Conservation (phyloP, 2,113 vertebrate species). For the Hirundichthys speculiger region DNA sequence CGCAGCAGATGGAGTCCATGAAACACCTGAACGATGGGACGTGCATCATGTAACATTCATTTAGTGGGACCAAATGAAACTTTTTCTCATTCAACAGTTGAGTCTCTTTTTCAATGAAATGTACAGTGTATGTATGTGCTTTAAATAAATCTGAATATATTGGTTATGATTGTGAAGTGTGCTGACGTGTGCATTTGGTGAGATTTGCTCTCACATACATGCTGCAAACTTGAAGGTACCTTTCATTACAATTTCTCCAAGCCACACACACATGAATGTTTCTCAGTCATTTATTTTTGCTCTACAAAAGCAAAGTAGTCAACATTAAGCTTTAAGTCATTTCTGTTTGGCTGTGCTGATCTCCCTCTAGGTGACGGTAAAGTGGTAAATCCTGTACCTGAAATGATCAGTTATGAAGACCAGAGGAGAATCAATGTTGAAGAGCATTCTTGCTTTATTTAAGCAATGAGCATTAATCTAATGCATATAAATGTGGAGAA, state of each 20-base stretch:
- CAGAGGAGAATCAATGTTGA: neutral
- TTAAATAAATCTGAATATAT: constrained; percentile 70
- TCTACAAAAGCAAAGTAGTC: too few species aligned
- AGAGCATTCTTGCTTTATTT: constrained; percentile 55
- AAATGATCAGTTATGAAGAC: too few species aligned
- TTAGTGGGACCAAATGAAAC: constrained; percentile 54
- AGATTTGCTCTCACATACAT: too few species aligned
- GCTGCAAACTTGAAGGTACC: too few species aligned
- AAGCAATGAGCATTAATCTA: constrained; percentile 74
- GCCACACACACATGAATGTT: too few species aligned
- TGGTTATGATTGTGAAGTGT: constrained; percentile 42
- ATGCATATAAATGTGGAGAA: constrained; percentile 66
- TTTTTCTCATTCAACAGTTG: neutral
- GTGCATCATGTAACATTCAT: constrained; percentile 88
- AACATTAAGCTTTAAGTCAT: too few species aligned
- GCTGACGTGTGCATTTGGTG: too few species aligned
- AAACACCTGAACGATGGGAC: constrained; percentile 94
- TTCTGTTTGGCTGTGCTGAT: too few species aligned
- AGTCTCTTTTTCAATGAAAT: constrained; percentile 39
- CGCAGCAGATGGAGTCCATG: constrained; percentile 94
- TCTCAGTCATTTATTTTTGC: too few species aligned
- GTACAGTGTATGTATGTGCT: constrained; percentile 63
- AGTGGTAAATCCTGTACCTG: too few species aligned
- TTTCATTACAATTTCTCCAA: too few species aligned
- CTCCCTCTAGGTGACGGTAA: too few species aligned